Base-by-base conservation (phyloP, 2,888 invertebrate genomes). In the Coenonympha glycerion region DNA sequence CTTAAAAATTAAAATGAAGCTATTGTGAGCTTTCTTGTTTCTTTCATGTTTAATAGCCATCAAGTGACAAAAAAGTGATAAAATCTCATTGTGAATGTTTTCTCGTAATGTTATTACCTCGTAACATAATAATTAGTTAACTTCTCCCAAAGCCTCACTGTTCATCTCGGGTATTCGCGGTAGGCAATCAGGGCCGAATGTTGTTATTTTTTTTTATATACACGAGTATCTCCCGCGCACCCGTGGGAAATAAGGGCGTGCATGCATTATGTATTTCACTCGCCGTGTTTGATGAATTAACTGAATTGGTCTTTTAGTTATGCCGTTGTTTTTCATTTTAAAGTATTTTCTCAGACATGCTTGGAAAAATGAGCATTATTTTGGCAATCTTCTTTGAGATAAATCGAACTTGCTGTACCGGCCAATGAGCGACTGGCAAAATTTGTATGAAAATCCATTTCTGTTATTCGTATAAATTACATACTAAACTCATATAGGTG, bases 231-330 rank as follows among this genome's bases (percentile, higher is more conserved):
- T 30, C 22, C 13, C 13, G 15, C 24, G 15, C 39, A 24, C 24
- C 40, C 47, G 6, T 8, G 51, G 54, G 51, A 54, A 54, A 54
- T 54, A 47, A 51, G 33, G 47, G 26, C 15, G 26, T n/a, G 47
- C 30, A 47, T 53, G 49, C 45, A 48, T 48, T 24, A 48, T 51
- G 47, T 48, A 45, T 47, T 24, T 44, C 44, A 44, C 37, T 44
- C 44, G 33, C 47, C 15, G 28, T 47, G 22, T 33, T 22, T 24
- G 24, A 24, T 48, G 26, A 47, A 50, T 47, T 47, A 39, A 40
- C 31, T 47, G 42, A 22, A 33, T 24, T 44, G 4, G 15, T 4
- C 3, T 16, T 39, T 15, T 39, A 11, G n/a, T 36, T 21, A 5
- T 18, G 19, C n/a, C 19, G 2, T 5, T 21, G 19, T 11, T 21